These are phyloP conservation scores for Cheilosia impressa DNA, from an alignment of 2,888 invertebrate genomes.

Conservation along the genomic window DNA sequence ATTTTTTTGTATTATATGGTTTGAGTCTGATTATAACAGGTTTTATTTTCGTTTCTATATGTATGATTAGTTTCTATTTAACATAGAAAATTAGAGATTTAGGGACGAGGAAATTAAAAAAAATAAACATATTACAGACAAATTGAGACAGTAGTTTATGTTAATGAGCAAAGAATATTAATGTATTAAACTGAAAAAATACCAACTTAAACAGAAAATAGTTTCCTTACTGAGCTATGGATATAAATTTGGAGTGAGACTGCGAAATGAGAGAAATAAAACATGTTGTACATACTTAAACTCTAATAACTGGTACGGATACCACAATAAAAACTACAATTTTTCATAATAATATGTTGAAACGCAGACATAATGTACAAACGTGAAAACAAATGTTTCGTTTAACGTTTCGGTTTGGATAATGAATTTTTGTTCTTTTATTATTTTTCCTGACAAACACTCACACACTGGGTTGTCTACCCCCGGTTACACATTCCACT, in stretches of 20 bases:
- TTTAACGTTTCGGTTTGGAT: conserved; percentile 29
- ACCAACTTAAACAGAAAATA: conserved; percentile 17
- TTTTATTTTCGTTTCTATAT: conserved; percentile 5
- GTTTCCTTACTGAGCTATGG: conserved; percentile 6
- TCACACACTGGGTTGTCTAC: conserved; percentile 27
- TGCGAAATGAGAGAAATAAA: conserved; percentile 13
- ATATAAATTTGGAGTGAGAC: conserved; percentile 12
- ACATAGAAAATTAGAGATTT: conserved; percentile 18
- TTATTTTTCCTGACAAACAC: conserved; percentile 19
- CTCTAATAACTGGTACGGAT: conserved; percentile 54
- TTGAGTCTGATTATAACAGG: conserved; percentile 36
- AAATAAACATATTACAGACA: conserved; percentile 55
- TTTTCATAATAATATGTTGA: conserved; percentile 22
- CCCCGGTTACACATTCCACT: conserved; percentile 15
- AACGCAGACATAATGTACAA: conserved; percentile 35
- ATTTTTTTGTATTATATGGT: conserved; percentile 10
- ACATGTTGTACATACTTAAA: conserved; percentile 40
- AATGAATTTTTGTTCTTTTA: conserved; percentile 4
- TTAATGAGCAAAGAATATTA: conserved; percentile 24
- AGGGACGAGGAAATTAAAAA: not conserved
- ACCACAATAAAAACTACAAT: conserved; percentile 34
- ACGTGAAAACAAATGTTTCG: conserved; percentile 23
- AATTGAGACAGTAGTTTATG: conserved; percentile 60
- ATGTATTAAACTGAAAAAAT: conserved; percentile 9
- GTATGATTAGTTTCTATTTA: conserved; percentile 33